Base-by-base conservation (phyloP, 1,140 invertebrate genomes). In the Drosophila subobscura region DNA sequence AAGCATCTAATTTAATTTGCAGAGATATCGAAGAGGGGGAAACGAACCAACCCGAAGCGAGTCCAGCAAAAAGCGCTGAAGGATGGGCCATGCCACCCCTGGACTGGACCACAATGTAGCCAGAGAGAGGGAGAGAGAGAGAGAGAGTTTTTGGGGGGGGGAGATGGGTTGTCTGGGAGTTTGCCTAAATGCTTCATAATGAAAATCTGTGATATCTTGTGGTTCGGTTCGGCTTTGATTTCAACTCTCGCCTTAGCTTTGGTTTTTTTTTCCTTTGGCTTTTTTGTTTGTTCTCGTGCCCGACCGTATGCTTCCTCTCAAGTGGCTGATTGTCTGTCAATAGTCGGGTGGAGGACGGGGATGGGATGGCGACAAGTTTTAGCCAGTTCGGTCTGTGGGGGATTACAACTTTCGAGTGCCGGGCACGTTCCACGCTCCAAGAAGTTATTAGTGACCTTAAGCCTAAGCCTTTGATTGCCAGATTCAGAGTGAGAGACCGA, bases 1-100 rank as follows among this genome's bases (percentile, higher is more conserved):
- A 88, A 88, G 84, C 84, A 73, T 83, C 84, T 88, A 89, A 88
- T 89, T 89, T 88, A 84, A 88, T 88, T 86, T 86, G 55, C 51
- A 45, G 33, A 37, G 10, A 37, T 37, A 37, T 10, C 33, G 33
- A 10, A 37, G 33, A 10, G 61, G 61, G 64, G 51, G 14, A 54
- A 47, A 67, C 53, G 25, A 46, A 57, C 3, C 50, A 14, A 47
- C 61, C 20, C 25, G 33, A 29, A 47, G 40, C 45, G 37, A 45
- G 49, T 50, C 42, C 12, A 23, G 16, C 16, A 42, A 61, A 42
- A 56, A 51, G 65, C 53, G 27, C 41, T 4, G 27, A 4, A 8
- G 46, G 27, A 44, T 54, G 66, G 66, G 61, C 61, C 22, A 59
- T 63, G 33, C 65, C 73, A 53, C 63, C 56, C 58, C 47, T 52